Conservation (phyloP, 92 coral and sea anemone species). For the Palythoa grandis region DNA sequence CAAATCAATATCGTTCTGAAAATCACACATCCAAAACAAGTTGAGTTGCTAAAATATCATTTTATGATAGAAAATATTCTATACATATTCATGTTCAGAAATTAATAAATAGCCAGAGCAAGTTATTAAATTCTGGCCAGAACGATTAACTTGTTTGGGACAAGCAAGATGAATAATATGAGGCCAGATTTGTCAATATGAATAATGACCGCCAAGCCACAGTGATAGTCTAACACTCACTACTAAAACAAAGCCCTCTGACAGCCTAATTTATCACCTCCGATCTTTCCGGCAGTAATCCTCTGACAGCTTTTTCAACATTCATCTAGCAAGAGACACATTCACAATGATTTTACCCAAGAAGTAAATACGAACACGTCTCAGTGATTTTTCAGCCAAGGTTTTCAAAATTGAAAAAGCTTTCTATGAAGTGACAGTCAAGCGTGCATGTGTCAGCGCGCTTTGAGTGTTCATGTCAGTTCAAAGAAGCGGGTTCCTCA, state of each 20-base stretch:
- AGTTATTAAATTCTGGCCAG: constrained; percentile 13
- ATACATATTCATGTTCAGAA: constrained; percentile 1
- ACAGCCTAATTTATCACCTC: constrained; percentile 20
- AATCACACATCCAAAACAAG: background rate
- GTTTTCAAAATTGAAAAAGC: constrained; percentile 3
- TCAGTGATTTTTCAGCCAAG: background rate
- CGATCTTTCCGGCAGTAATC: background rate
- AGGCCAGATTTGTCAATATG: constrained; percentile 32
- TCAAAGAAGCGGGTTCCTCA: constrained; percentile 16
- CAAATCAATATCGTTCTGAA: background rate
- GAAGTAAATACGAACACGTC: background rate
- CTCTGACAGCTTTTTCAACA: constrained; percentile 25
- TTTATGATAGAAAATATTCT: background rate
- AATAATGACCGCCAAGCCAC: constrained; percentile 23
- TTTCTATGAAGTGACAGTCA: background rate
- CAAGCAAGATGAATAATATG: constrained; percentile 24
- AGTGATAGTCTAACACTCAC: constrained; percentile 19
- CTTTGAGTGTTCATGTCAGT: background rate
- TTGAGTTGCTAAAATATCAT: background rate
- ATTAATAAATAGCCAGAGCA: background rate
- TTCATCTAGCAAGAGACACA: constrained; percentile 11
- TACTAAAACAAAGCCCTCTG: constrained; percentile 8
- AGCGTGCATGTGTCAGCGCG: background rate
- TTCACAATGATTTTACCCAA: background rate
- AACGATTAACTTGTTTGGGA: constrained; percentile 24